Base-by-base conservation (phyloP, 2,113 vertebrate species). In the Chionomys nivalis region DNA sequence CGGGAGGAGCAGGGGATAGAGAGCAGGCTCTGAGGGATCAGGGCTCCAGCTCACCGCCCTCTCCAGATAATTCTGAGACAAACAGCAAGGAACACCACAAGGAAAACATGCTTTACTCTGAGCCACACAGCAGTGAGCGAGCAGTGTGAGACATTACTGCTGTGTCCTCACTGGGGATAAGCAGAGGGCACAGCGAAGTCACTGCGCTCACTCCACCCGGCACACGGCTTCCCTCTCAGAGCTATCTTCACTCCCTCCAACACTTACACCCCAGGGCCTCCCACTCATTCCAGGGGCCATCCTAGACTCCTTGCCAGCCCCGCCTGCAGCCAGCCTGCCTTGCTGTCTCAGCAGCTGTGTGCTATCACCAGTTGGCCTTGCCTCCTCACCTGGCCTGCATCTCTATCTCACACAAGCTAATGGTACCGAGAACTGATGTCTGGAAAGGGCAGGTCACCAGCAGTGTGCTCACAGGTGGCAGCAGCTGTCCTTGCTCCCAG, bases 291-390 rank as follows among this genome's bases (percentile, higher is more conserved):
- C 31, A 49, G 5, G 39, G 49, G 36, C 1, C 19, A 24, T 4
- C 44, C 70, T 28, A 31, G 36, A n/a, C 65, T 63, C 87, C n/a
- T 21, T 14, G 19, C 86, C 44, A 17, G 31, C 14, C 9, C 24
- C 13, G 1, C 55, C 44, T 65, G 16, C n/a, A 31, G 47, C 39
- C 55, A 49, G 26, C 44, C 79, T 26, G 0, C 44, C 9, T 65
- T 78, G 81, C 68, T 90, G 75, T 63, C 83, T 89, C 36, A 31
- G 31, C n/a, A 76, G n/a, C 70, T 17, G 4, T 5, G 5, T 0
- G 47, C 52, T 58, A 65, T 55, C 0, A 11, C 39, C 11, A 66
- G 47, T 0, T 44, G 49, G 39, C n/a, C 36, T 36, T 0, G 2
- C 42, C 44, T 65, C 83, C 28, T 70, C 68, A 55, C 55, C 63